Conservation (phyloP, 2,797 vertebrate species). For the Phataginus tetradactyla region DNA sequence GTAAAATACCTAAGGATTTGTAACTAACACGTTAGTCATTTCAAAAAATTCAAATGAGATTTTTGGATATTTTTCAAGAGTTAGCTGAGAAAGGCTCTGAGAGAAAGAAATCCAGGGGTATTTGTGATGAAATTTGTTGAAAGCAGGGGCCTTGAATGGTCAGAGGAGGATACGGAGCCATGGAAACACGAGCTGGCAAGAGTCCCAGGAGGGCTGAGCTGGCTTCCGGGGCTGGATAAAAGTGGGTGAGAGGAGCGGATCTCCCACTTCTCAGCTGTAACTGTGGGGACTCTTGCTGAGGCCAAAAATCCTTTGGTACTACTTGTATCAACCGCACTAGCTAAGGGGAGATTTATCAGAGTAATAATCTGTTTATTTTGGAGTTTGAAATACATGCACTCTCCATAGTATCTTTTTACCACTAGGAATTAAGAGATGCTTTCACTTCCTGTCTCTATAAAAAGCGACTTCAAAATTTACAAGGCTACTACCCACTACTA, state of each 20-base stretch:
- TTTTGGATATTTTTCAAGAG: not conserved
- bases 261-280: not conserved
- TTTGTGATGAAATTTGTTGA: not conserved
- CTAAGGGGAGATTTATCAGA: not conserved
- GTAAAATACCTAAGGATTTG: not conserved
- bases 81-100: not conserved
- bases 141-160: not conserved
- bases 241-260: accelerated
- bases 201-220: not conserved
- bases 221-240: not conserved
- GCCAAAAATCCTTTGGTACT: not conserved
- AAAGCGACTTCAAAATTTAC: conserved; percentile 17
- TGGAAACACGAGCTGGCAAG: no score
- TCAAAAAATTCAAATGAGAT: not conserved
- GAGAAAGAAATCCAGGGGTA: not conserved
- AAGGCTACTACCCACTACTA: no score
- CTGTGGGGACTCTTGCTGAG: not conserved
- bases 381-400: not conserved
- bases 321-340: not conserved
- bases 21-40: not conserved
- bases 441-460: conserved; percentile 36
- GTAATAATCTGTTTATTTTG: not conserved
- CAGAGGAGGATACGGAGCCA: accelerated
- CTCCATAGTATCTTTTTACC: not conserved
- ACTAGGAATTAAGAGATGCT: not conserved